Conservation (phyloP, 2,113 vertebrate species). For the Hiodon alosoides region DNA sequence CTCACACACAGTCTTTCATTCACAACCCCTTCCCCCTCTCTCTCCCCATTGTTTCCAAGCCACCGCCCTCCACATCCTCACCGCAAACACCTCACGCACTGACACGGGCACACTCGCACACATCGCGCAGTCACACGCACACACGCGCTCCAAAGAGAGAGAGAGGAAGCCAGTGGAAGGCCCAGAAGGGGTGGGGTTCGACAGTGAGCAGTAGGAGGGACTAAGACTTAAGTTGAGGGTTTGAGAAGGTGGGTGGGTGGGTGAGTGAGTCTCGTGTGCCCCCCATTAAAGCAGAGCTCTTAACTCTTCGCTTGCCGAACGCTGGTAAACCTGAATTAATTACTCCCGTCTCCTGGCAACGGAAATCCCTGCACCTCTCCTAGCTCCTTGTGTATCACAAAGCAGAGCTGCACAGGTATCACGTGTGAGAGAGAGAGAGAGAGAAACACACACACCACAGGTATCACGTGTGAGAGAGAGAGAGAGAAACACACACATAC, state of each 20-base stretch:
- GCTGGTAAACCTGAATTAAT: constrained; percentile 14
- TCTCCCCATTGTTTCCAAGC: background rate
- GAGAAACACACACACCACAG: background rate
- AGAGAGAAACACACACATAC: background rate
- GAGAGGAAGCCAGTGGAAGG: background rate
- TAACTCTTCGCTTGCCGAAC: constrained; percentile 14
- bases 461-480: constrained; percentile 1
- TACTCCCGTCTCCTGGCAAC: constrained; percentile 32
- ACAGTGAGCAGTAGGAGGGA: background rate
- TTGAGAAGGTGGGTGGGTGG: background rate
- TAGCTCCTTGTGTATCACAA: background rate
- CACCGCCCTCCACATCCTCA: background rate
- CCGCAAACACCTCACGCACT: background rate
- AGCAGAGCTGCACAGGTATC: constrained; percentile 13
- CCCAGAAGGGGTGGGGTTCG: background rate
- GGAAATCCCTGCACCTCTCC: constrained; percentile 16
- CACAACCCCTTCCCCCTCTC: background rate
- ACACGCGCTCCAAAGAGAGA: background rate
- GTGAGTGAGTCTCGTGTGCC: background rate
- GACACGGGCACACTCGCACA: background rate
- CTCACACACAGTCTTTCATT: background rate
- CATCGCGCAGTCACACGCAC: background rate
- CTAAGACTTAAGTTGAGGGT: background rate
- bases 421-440: background rate
- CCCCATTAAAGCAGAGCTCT: background rate